Percentiles rank a stretch among this genome's conserved stretches.
phyloP scores from a whole-genome alignment of 2,113 vertebrate genomes.

The Carassius carassius region DNA sequence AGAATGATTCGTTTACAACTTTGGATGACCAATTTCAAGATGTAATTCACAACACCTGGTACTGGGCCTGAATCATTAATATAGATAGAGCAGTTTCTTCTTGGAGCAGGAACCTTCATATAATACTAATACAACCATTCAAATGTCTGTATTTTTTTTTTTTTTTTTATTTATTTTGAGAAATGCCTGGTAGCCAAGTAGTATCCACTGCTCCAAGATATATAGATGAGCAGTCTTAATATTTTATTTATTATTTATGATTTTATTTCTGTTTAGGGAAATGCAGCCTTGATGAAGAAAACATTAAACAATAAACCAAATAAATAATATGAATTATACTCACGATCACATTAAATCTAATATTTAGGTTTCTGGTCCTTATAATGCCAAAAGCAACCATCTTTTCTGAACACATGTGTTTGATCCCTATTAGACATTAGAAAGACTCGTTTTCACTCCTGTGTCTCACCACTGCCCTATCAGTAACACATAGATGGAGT shows the following conservation, averaged over 20 bases:
- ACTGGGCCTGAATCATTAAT: not conserved
- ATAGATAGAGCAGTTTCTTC: not conserved
- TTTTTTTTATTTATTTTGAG: no score
- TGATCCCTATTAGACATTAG: constrained; percentile 21
- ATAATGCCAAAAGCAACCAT: not conserved
- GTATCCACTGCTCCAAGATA: no score
- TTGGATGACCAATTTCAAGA: constrained; percentile 20
- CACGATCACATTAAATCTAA: not conserved
- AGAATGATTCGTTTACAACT: not conserved
- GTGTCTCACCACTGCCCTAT: not conserved
- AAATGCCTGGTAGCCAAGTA: no score
- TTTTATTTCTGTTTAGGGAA: not conserved
- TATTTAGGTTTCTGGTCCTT: not conserved
- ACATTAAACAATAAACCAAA: not conserved
- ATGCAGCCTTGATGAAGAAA: not conserved
- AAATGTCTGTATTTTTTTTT: not conserved
- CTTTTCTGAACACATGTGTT: not conserved
- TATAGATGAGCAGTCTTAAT: no score
- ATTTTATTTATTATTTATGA: no score
- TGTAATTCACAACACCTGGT: not conserved
- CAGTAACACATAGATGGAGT: constrained; percentile 33
- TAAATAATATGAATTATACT: not conserved
- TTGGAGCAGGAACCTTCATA: no score
- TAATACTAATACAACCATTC: not conserved
- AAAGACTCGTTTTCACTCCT: not conserved